Evolutionary conservation across 2,888 invertebrate genomes (phyloP), one percentile per base, ranked within the genome.

Genomic region (Orthosia incerta): DNA sequence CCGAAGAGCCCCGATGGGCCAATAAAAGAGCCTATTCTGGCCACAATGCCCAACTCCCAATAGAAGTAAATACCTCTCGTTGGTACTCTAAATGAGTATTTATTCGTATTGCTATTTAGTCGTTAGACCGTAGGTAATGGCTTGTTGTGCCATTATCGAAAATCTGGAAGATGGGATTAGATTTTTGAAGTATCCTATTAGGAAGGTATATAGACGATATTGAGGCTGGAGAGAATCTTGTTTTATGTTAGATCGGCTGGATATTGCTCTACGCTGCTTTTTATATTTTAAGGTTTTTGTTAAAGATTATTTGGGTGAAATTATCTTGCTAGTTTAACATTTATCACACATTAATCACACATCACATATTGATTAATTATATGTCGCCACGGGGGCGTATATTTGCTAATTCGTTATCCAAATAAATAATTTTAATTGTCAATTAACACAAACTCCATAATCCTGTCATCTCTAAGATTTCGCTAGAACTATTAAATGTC

Each of bases 1-100:
- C 78, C 84, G 80, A 91, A 87, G 86, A 88, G 86, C 82, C 91
- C 89, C 92, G 65, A 82, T 85, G 86, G 90, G 71, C 88, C 85
- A 89, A 91, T 92, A 91, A 91, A 89, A 88, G 86, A 87, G 88
- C 86, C 90, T 88, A 88, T 89, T 89, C 85, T 83, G 81, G 80
- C 81, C 83, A 71, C 84, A 83, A 83, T 76, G 79, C 82, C 59
- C 51, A 68, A 62, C 57, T 70, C 76, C 68, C 76, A 71, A 76
- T 85, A 87, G 76, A 79, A 77, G 82, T 81, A 84, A 85, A 86
- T 85, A 79, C 78, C 80, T 76, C 67, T 80, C 68, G 63, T 78
- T 80, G 74, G 79, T 67, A 59, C 59, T 65, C 50, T 48, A 71
- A 84, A 84, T 82, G 50, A 80, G 71, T 77, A 84, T 80, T 84